Conservation (phyloP, 2,113 vertebrate species). For the Larimichthys crocea region DNA sequence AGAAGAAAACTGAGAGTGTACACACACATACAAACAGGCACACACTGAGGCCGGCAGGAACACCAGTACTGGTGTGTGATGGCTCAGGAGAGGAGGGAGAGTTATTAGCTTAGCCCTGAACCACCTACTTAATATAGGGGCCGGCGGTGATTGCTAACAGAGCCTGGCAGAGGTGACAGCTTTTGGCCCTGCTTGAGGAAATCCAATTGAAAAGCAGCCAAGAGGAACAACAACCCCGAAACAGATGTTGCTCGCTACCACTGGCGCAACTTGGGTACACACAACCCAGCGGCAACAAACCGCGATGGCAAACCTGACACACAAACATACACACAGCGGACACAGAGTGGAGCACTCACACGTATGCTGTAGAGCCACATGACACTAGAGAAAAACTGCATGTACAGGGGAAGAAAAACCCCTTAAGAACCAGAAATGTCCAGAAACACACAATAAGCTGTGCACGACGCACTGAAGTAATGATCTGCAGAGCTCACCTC, state of each 20-base stretch:
- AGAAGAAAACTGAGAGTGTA: slow-evolving; percentile 44
- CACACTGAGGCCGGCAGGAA: slow-evolving; percentile 64
- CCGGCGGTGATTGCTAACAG: slow-evolving; percentile 96
- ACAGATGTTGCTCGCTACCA: slow-evolving; percentile 94
- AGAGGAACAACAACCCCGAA: slow-evolving; percentile 97
- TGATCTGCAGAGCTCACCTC: neutral
- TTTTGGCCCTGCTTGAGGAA: slow-evolving; percentile 98
- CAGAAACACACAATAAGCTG: neutral
- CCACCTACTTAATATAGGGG: slow-evolving; percentile 98
- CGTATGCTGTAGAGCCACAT: slow-evolving; percentile 6
- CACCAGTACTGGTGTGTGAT: slow-evolving; percentile 81
- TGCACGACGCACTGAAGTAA: neutral
- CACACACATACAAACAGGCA: slow-evolving; percentile 50
- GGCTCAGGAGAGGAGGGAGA: slow-evolving; percentile 95
- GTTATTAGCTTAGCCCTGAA: slow-evolving; percentile 99
- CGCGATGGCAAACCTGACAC: slow-evolving; percentile 66
- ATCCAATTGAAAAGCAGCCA: slow-evolving; percentile 99
- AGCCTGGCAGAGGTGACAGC: slow-evolving; percentile 98
- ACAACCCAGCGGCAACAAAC: slow-evolving; percentile 76
- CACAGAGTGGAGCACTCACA: slow-evolving; percentile 21
- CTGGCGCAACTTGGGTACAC: slow-evolving; percentile 74
- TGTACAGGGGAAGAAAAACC: neutral
- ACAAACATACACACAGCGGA: slow-evolving; percentile 50
- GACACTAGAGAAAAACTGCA: slow-evolving; percentile 10
- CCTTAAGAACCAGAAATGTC: neutral